These are phyloP conservation scores for Drosophila histrio DNA, from an alignment of 2,888 invertebrate genomes.

Conservation along the genomic window DNA sequence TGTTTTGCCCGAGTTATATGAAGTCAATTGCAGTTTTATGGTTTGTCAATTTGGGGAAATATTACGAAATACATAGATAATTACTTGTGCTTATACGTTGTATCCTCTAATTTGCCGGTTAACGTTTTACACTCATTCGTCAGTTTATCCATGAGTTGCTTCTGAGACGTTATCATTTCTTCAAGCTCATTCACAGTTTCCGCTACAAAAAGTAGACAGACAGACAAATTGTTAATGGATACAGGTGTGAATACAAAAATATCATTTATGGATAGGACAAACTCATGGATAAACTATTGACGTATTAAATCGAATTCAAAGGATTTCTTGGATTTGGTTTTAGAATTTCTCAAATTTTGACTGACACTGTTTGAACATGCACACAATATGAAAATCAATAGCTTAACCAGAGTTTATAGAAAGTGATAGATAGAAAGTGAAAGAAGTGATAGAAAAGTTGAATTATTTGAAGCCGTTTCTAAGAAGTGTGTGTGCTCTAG, in stretches of 20 bases:
- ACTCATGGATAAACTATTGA: slow-evolving; percentile 90
- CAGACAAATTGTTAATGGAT: slow-evolving; percentile 45
- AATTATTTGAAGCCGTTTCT: neutral
- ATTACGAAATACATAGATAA: slow-evolving; percentile 44
- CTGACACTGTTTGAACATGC: slow-evolving; percentile 13
- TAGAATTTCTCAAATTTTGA: slow-evolving; percentile 1
- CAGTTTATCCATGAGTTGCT: slow-evolving; percentile 96
- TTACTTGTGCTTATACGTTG: slow-evolving; percentile 94
- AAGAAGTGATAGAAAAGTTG: neutral
- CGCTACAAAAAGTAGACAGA: slow-evolving; percentile 87
- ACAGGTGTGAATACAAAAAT: slow-evolving; percentile 27
- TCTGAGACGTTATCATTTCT: slow-evolving; percentile 95
- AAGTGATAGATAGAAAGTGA: slow-evolving; percentile 11
- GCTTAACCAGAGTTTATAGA: slow-evolving; percentile 80
- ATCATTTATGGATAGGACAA: slow-evolving; percentile 43
- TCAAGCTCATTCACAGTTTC: slow-evolving; percentile 95
- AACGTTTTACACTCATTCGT: slow-evolving; percentile 94
- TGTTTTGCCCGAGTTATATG: neutral
- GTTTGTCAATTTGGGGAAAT: slow-evolving; percentile 5
- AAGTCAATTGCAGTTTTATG: neutral
- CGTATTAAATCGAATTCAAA: slow-evolving; percentile 49
- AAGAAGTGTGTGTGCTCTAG: neutral
- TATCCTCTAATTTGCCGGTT: slow-evolving; percentile 95
- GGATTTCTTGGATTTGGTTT: neutral
- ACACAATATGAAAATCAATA: slow-evolving; percentile 85